Evolutionary conservation across 1,140 invertebrate genomes (phyloP).

Genomic region (Polyergus mexicanus): DNA sequence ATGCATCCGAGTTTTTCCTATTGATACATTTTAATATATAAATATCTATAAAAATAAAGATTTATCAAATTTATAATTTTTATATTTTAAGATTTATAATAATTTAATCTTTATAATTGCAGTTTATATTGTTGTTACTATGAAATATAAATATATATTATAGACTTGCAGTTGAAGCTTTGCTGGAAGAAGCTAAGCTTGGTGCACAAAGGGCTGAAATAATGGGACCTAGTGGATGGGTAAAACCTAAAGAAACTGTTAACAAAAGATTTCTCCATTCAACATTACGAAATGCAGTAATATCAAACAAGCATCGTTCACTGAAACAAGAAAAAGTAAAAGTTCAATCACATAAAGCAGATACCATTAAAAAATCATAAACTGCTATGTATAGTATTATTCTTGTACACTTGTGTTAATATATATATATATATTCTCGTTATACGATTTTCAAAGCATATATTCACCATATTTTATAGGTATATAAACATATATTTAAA

Average conservation of each 20-base stretch:
- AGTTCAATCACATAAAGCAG: slow-evolving; percentile 28
- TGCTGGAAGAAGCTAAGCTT: slow-evolving; percentile 88
- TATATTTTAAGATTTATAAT: too few species aligned
- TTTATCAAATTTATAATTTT: not conserved
- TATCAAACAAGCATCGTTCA: slow-evolving; percentile 80
- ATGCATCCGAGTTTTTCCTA: not conserved
- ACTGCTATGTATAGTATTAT: not conserved
- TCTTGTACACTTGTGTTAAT: not conserved
- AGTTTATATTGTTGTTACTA: not conserved
- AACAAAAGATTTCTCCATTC: slow-evolving; percentile 88
- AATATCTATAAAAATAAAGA: not conserved
- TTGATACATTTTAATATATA: not conserved
- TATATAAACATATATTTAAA: not conserved
- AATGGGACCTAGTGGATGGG: slow-evolving; percentile 89
- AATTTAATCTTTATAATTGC: not conserved
- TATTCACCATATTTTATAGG: not conserved
- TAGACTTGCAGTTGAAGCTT: slow-evolving; percentile 88
- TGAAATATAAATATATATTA: slow-evolving; percentile 11
- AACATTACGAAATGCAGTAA: slow-evolving; percentile 82
- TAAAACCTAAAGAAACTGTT: slow-evolving; percentile 88
- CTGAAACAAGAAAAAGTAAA: slow-evolving; percentile 68
- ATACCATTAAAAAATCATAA: slow-evolving; percentile 57
- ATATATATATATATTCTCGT: not conserved
- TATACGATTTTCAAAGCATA: slow-evolving; percentile 5
- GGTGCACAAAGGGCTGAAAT: slow-evolving; percentile 88